phyloP scores from a whole-genome alignment of 2,888 invertebrate genomes.

The Tachina lurida region DNA sequence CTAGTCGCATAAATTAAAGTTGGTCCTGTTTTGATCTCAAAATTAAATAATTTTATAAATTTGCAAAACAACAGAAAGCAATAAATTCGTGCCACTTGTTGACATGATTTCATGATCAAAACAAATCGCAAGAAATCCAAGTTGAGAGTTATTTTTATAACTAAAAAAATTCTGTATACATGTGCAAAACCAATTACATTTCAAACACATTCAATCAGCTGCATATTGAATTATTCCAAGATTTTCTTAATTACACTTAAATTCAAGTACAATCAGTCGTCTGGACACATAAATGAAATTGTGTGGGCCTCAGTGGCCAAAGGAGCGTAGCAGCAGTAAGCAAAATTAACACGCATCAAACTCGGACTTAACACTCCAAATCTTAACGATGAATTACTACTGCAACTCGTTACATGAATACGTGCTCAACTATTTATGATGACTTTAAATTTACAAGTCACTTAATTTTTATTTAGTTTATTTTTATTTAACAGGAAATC shows the following conservation, averaged over 20 bases:
- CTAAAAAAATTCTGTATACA: not conserved
- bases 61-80: not conserved
- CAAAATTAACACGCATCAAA: slow-evolving; percentile 20
- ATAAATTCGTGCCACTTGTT: slow-evolving; percentile 12
- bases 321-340: not conserved
- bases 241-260: slow-evolving; percentile 49
- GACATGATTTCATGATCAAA: slow-evolving; percentile 30
- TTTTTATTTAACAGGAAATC: slow-evolving; percentile 58
- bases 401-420: slow-evolving; percentile 57
- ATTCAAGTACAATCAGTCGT: slow-evolving; percentile 34
- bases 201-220: not conserved
- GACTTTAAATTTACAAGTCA: slow-evolving; percentile 46
- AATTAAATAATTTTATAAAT: slow-evolving; percentile 9
- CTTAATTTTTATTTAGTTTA: slow-evolving; percentile 1
- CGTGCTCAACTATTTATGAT: slow-evolving; percentile 10
- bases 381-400: slow-evolving; percentile 64
- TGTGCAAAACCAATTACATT: not conserved
- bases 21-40: not conserved
- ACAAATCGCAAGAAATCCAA: slow-evolving; percentile 1
- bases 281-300: slow-evolving; percentile 50
- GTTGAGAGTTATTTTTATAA: not conserved
- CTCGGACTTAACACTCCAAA: slow-evolving; percentile 34
- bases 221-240: slow-evolving; percentile 20
- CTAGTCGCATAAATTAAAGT: not conserved
- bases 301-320: slow-evolving; percentile 41